These are phyloP conservation scores for Musca vetustissima DNA, from an alignment of 1,140 invertebrate species.

Conservation along the genomic window DNA sequence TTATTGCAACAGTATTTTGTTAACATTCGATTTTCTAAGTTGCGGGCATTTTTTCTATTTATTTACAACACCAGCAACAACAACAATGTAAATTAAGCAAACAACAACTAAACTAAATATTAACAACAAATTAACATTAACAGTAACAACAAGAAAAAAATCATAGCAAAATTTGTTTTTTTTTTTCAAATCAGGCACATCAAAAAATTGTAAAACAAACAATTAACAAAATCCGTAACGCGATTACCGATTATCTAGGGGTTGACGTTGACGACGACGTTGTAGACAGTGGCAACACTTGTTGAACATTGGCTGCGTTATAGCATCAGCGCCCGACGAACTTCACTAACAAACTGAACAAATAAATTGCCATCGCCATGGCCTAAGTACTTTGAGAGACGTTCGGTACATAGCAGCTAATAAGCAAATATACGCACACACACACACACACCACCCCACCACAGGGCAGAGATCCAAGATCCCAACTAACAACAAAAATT, in stretches of 20 bases:
- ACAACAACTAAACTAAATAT: not conserved
- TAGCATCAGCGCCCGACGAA: not conserved
- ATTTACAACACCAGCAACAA: no score
- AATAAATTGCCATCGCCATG: not conserved
- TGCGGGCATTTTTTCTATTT: no score
- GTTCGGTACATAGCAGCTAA: not conserved
- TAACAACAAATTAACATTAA: not conserved
- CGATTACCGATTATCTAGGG: no score
- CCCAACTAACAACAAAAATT: no score
- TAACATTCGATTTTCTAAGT: constrained; percentile 5
- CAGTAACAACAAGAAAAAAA: no score
- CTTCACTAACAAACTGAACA: constrained; percentile 5
- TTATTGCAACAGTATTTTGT: not conserved
- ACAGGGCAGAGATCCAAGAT: no score
- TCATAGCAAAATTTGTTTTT: no score
- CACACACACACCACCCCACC: not conserved
- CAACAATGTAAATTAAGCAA: not conserved
- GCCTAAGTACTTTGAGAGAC: not conserved
- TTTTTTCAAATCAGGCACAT: no score
- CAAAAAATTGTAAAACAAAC: no score
- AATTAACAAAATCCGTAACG: no score
- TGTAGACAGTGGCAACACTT: no score
- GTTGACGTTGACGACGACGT: no score
- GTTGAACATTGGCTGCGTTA: not conserved
- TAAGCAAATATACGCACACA: not conserved